These are phyloP conservation scores for Pachycephala philippinensis DNA, from an alignment of 2,113 vertebrate genomes.

Conservation along the genomic window DNA sequence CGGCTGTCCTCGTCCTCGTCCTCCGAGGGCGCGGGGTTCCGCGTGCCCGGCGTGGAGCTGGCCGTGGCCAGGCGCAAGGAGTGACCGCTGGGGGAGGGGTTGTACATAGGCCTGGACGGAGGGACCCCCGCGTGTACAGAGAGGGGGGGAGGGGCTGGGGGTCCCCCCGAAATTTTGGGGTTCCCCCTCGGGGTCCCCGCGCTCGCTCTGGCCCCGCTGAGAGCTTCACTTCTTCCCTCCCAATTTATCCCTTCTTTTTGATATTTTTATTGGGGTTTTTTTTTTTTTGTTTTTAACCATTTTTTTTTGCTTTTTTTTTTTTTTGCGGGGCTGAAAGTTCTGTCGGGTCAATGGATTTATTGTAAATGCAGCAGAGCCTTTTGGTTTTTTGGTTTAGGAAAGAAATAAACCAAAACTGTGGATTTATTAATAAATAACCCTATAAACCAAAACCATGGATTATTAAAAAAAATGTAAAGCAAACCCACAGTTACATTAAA, in stretches of 20 bases:
- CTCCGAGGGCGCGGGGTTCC: constrained; percentile 58
- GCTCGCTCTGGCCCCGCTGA: not conserved
- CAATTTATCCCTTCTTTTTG: not conserved
- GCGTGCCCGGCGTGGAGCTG: constrained; percentile 78
- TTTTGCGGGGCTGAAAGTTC: not conserved
- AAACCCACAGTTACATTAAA: not conserved
- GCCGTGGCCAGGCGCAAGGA: constrained; percentile 81
- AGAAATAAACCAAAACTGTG: not conserved
- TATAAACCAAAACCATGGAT: not conserved
- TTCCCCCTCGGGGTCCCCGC: not conserved
- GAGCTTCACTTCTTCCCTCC: not conserved
- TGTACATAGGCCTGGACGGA: constrained; percentile 14
- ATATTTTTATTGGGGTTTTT: not conserved
- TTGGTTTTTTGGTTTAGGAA: not conserved
- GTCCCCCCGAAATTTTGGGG: not conserved
- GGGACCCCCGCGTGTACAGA: not conserved
- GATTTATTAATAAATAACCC: not conserved
- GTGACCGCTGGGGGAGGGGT: not conserved
- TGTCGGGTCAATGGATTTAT: no score
- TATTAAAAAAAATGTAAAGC: not conserved
- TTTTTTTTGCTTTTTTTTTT: not conserved
- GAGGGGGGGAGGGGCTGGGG: not conserved
- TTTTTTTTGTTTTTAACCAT: not conserved
- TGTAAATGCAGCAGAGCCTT: not conserved
- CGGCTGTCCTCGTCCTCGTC: constrained; percentile 81